These are phyloP conservation scores for Stratiomys singularior DNA, from an alignment of 2,888 invertebrate genomes.

Conservation along the genomic window DNA sequence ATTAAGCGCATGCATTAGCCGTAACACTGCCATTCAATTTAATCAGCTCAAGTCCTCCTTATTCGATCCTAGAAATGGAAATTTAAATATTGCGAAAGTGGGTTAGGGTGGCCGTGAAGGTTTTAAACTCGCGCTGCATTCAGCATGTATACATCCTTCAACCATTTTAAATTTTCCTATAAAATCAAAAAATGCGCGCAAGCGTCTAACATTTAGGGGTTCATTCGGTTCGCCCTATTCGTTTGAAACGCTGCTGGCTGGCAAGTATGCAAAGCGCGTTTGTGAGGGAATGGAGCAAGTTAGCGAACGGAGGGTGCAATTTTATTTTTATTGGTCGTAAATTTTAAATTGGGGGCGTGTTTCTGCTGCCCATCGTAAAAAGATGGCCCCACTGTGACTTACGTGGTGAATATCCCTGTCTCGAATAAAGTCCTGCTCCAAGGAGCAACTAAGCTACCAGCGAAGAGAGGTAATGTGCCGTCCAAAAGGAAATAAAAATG, in stretches of 20 bases:
- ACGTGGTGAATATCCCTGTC: constrained; percentile 8
- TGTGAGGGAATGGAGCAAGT: constrained; percentile 37
- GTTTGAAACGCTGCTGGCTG: constrained; percentile 16
- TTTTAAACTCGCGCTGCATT: constrained; percentile 18
- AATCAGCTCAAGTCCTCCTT: constrained; percentile 10
- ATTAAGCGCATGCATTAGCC: neutral
- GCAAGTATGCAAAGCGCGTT: constrained; percentile 46
- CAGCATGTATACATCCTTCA: neutral
- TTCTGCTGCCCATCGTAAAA: constrained; percentile 46
- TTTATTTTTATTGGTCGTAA: constrained; percentile 62
- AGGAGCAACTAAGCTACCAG: neutral
- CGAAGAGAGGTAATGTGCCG: neutral
- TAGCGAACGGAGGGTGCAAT: constrained; percentile 50
- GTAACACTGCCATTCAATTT: neutral
- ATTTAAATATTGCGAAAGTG: constrained; percentile 26
- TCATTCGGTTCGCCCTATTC: neutral
- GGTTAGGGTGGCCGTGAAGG: constrained; percentile 6
- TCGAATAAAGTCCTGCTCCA: neutral
- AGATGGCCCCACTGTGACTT: constrained; percentile 43
- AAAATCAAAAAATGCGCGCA: constrained; percentile 48
- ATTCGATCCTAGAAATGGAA: neutral
- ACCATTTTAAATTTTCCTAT: constrained; percentile 43
- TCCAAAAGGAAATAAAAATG: neutral
- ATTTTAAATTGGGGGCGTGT: constrained; percentile 62
- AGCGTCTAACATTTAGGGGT: constrained; percentile 46